Evolutionary conservation across 2,888 invertebrate genomes (phyloP).

Genomic region (Orthonychiurus folsomi): DNA sequence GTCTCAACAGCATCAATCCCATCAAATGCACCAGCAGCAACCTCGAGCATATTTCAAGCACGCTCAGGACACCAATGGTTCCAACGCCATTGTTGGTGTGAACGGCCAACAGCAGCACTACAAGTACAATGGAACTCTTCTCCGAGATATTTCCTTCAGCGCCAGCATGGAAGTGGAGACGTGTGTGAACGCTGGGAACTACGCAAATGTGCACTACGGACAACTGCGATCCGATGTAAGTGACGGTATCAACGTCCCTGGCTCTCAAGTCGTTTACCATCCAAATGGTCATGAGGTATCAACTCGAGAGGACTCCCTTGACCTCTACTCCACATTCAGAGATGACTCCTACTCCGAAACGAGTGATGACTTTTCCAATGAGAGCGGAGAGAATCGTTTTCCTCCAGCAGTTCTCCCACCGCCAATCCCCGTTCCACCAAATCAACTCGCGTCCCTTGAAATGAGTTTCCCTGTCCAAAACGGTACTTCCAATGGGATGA

Average conservation of each 20-base stretch:
- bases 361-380: slow-evolving; percentile 44
- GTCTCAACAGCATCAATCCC: slow-evolving; percentile 22
- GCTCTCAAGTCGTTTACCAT: slow-evolving; percentile 28
- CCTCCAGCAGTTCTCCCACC: slow-evolving; percentile 21
- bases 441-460: slow-evolving; percentile 12
- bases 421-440: slow-evolving; percentile 7
- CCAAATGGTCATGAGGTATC: slow-evolving; percentile 44
- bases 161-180: slow-evolving; percentile 55
- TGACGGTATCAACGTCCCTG: slow-evolving; percentile 43
- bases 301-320: slow-evolving; percentile 52
- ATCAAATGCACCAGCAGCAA: slow-evolving; percentile 4
- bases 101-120: slow-evolving; percentile 17
- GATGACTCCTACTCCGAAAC: slow-evolving; percentile 54
- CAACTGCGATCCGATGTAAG: slow-evolving; percentile 37
- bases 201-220: slow-evolving; percentile 60
- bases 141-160: slow-evolving; percentile 48
- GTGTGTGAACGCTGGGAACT: slow-evolving; percentile 58
- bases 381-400: slow-evolving; percentile 39
- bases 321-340: slow-evolving; percentile 52
- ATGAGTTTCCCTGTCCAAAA: slow-evolving; percentile 25
- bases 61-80: background rate
- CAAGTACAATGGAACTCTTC: slow-evolving; percentile 42
- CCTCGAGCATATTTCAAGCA: slow-evolving; percentile 9
- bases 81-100: background rate
- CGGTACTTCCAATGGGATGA: slow-evolving; percentile 2